phyloP scores from a whole-genome alignment of 2,888 invertebrate genomes.

The Apocheima hispidaria region DNA sequence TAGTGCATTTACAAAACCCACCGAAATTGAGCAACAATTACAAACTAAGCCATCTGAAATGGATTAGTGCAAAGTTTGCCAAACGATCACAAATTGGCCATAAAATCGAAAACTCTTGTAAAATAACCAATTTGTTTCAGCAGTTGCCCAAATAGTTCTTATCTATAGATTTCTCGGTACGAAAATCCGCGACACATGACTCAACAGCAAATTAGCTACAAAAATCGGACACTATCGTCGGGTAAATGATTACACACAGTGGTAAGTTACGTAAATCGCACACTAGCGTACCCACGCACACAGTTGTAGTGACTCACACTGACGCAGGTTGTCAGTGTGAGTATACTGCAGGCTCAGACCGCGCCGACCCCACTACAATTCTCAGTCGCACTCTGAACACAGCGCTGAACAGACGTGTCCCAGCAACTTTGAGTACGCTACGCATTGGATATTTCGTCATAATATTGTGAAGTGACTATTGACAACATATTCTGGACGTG shows the following conservation, averaged over 20 bases:
- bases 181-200: constrained; percentile 76
- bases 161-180: constrained; percentile 50
- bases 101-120: constrained; percentile 33
- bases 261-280: constrained; percentile 81
- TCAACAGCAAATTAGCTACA: constrained; percentile 80
- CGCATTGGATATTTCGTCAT: constrained; percentile 82
- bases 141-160: constrained; percentile 23
- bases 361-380: constrained; percentile 82
- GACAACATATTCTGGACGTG: constrained; percentile 77
- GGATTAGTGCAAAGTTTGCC: constrained; percentile 33
- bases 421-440: constrained; percentile 65
- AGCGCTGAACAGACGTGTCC: constrained; percentile 68
- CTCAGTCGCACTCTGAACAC: constrained; percentile 79
- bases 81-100: constrained; percentile 30
- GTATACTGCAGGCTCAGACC: constrained; percentile 74
- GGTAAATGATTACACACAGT: constrained; percentile 75
- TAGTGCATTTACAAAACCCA: constrained; percentile 38
- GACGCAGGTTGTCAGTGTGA: constrained; percentile 53
- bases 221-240: constrained; percentile 70
- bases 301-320: constrained; percentile 38
- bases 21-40: constrained; percentile 34
- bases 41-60: constrained; percentile 37
- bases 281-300: constrained; percentile 64
- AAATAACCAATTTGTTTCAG: constrained; percentile 25
- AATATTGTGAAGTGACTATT: constrained; percentile 82